Percentiles rank a stretch among this genome's conserved stretches.
Evolutionary conservation across 2,113 vertebrate genomes (phyloP).

Genomic region (Albula goreensis): DNA sequence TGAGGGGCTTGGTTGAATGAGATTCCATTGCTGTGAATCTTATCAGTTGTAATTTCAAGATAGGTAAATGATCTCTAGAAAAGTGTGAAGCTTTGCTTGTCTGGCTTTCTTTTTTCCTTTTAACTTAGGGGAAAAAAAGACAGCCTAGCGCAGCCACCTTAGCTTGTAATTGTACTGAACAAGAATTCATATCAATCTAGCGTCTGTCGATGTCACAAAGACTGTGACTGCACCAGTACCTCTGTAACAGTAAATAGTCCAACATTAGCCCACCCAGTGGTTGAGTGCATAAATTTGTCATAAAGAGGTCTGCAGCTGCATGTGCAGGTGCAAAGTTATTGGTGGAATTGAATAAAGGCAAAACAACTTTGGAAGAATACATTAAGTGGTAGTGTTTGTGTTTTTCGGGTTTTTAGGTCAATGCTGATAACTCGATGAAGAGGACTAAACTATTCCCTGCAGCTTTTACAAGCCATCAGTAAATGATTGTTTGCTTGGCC

Average conservation of each 20-base stretch:
- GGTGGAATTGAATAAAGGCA: neutral
- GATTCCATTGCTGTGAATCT: neutral
- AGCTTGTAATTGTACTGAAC: neutral
- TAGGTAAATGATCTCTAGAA: slow-evolving; percentile 29
- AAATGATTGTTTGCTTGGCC: neutral
- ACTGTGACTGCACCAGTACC: neutral
- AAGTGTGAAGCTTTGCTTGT: slow-evolving; percentile 9
- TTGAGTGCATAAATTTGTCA: neutral
- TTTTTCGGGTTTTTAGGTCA: neutral
- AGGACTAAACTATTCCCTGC: neutral
- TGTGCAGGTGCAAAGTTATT: neutral
- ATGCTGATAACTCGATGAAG: neutral
- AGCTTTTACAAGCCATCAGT: neutral
- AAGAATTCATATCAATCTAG: neutral
- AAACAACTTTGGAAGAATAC: neutral
- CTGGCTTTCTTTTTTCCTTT: slow-evolving; percentile 1
- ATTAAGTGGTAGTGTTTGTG: neutral
- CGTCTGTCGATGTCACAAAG: neutral
- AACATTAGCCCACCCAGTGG: too few species aligned
- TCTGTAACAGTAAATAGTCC: neutral
- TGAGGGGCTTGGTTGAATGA: slow-evolving; percentile 18
- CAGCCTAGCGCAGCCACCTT: slow-evolving; percentile 27
- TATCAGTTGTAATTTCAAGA: slow-evolving; percentile 31
- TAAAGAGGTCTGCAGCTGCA: neutral
- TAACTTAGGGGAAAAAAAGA: neutral